phyloP scores from a whole-genome alignment of 2,888 invertebrate species.

The Oscheius sp. region DNA sequence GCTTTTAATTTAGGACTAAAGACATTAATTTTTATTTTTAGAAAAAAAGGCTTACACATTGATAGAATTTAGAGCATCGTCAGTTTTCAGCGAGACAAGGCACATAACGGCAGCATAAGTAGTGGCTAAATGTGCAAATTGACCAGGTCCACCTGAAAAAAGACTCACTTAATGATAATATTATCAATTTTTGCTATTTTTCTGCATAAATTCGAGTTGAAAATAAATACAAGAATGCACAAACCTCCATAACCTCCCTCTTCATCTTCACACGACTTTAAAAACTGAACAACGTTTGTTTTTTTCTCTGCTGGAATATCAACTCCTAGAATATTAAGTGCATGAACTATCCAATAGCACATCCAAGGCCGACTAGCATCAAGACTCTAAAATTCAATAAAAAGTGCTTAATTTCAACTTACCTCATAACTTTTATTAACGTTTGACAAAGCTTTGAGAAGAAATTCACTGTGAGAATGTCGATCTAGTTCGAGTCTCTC shows the following conservation, averaged over 20 bases:
- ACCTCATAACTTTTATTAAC: slow-evolving; percentile 39
- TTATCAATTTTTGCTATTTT: too few relatives aligned
- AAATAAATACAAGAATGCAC: neutral
- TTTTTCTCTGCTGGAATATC: slow-evolving; percentile 70
- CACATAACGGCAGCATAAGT: slow-evolving; percentile 97
- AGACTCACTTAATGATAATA: too few relatives aligned
- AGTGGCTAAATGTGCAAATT: slow-evolving; percentile 90
- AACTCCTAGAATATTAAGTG: slow-evolving; percentile 81
- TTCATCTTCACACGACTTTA: slow-evolving; percentile 66
- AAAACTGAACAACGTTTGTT: slow-evolving; percentile 50
- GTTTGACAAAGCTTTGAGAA: slow-evolving; percentile 38
- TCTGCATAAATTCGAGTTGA: neutral
- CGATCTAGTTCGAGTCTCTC: slow-evolving; percentile 35
- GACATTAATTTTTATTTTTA: neutral
- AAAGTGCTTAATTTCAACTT: neutral
- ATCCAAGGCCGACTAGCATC: slow-evolving; percentile 97
- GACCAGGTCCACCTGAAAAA: slow-evolving; percentile 85
- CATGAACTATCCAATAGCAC: slow-evolving; percentile 94
- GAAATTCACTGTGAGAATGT: slow-evolving; percentile 33
- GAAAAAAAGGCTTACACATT: slow-evolving; percentile 75
- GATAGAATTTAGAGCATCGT: slow-evolving; percentile 86
- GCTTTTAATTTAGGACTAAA: slow-evolving; percentile 78
- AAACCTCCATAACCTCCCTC: slow-evolving; percentile 78
- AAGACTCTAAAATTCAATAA: slow-evolving; percentile 75
- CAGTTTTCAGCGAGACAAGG: slow-evolving; percentile 86